These are phyloP conservation scores for Tenthredo livida DNA, from an alignment of 2,888 invertebrate species.

Conservation along the genomic window DNA sequence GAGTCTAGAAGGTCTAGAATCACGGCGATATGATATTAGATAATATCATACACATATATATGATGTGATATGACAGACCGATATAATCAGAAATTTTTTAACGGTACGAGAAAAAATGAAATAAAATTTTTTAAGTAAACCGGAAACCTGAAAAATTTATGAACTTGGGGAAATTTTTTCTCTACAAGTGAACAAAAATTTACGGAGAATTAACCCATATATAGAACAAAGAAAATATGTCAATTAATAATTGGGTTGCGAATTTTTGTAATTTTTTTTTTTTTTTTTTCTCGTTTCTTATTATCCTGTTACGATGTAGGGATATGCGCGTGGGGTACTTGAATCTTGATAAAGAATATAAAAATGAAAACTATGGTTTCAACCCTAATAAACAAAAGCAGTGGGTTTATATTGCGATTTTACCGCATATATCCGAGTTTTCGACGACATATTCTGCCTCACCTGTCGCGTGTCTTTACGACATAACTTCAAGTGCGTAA, in stretches of 20 bases:
- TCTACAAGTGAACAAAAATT: not conserved
- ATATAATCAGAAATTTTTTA: not conserved
- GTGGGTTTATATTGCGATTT: not conserved
- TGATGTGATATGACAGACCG: not conserved
- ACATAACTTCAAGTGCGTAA: conserved; percentile 32
- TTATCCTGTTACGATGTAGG: not conserved
- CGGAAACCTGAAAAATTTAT: not conserved
- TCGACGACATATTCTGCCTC: conserved; percentile 28
- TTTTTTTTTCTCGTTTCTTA: too few relatives aligned
- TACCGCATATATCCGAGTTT: conserved; percentile 14
- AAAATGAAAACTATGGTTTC: not conserved
- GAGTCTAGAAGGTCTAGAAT: conserved; percentile 24
- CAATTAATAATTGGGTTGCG: not conserved
- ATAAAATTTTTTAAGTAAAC: not conserved
- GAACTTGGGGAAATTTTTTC: not conserved
- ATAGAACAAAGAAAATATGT: not conserved
- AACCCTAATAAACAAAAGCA: not conserved
- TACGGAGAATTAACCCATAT: not conserved
- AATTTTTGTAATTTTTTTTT: not conserved
- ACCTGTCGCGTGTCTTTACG: conserved; percentile 40
- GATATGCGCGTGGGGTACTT: not conserved
- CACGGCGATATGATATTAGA: not conserved
- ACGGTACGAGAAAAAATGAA: not conserved
- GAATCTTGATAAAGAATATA: not conserved
- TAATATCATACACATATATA: not conserved